phyloP scores from a whole-genome alignment of 2,113 vertebrate species.

The Sphyrna mokarran region DNA sequence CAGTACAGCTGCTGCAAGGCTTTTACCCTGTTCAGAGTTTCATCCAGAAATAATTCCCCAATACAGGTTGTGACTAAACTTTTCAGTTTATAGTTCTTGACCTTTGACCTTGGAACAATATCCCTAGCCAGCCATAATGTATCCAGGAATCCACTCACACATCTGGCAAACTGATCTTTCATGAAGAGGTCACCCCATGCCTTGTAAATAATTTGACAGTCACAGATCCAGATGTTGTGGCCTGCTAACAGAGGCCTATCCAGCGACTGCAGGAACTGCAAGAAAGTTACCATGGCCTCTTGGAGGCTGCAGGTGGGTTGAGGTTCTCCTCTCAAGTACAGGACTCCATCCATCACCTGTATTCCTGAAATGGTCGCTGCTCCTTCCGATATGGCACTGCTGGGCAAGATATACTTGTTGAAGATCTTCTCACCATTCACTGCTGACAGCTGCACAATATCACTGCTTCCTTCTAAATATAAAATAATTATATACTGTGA shows the following conservation, averaged over 20 bases:
- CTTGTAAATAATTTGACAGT: not conserved
- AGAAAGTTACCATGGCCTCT: constrained; percentile 13
- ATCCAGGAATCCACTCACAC: constrained; percentile 31
- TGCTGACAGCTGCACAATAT: constrained; percentile 27
- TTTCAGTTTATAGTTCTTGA: constrained; percentile 3
- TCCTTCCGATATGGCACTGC: not conserved
- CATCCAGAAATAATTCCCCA: not conserved
- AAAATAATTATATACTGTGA: not conserved
- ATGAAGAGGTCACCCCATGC: not conserved
- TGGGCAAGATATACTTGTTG: constrained; percentile 17
- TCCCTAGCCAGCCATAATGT: not conserved
- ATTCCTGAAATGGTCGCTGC: not conserved
- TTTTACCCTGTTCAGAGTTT: not conserved
- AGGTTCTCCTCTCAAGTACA: not conserved
- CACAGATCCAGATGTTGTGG: constrained; percentile 17
- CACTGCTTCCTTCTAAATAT: not conserved
- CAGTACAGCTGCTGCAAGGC: constrained; percentile 24
- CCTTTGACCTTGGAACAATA: not conserved
- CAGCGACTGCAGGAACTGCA: constrained; percentile 1
- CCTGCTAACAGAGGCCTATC: constrained; percentile 12
- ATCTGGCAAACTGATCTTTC: constrained; percentile 10
- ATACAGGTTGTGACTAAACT: not conserved
- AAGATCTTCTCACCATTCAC: constrained; percentile 36
- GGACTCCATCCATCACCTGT: not conserved
- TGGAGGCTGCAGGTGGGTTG: not conserved